These are phyloP conservation scores for Urocynchramus pylzowi DNA, from an alignment of 2,113 vertebrate genomes.

Conservation along the genomic window DNA sequence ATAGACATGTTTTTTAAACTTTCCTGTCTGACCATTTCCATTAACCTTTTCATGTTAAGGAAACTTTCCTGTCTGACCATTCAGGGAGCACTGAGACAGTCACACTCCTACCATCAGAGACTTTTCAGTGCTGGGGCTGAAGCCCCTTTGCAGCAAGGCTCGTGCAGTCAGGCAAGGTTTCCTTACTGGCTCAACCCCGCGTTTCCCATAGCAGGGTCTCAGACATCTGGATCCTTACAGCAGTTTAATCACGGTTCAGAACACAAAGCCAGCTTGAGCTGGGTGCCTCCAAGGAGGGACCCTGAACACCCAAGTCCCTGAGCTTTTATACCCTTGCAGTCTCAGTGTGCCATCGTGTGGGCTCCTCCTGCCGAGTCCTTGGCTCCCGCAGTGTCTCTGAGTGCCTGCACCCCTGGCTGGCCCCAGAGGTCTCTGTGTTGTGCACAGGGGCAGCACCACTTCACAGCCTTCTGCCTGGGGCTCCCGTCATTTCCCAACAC, in stretches of 20 bases:
- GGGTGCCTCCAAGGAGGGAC: background rate
- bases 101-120: background rate
- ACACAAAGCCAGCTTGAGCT: background rate
- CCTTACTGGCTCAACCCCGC: background rate
- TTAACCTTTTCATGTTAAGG: too few species aligned
- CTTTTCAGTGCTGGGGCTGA: background rate
- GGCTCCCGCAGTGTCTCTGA: background rate
- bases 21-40: too few species aligned
- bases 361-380: background rate
- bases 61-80: too few species aligned
- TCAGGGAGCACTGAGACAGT: background rate
- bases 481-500: background rate
- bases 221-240: background rate
- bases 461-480: background rate
- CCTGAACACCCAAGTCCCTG: accelerated
- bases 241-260: background rate
- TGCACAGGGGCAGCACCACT: background rate
- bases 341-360: background rate
- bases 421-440: background rate
- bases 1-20: background rate
- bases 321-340: background rate
- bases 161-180: background rate
- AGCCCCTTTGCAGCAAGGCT: background rate
- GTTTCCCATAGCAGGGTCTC: background rate
- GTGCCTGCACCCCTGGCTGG: background rate